Evolutionary conservation across 2,113 vertebrate species (phyloP), one percentile per base, ranked within the genome.

Genomic region (Parus major): DNA sequence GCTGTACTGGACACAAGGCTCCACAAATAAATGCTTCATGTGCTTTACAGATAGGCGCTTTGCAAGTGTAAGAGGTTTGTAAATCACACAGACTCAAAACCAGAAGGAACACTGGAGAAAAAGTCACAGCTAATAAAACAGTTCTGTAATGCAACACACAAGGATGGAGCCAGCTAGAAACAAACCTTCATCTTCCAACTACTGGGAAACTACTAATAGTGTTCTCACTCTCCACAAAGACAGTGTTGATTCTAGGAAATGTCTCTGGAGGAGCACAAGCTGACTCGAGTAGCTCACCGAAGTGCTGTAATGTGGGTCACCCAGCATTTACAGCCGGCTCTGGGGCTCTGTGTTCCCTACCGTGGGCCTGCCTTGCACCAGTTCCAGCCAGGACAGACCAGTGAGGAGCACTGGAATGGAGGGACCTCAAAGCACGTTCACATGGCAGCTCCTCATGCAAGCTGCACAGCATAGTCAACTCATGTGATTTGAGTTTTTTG

Each of bases 221-320:
- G 16, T 73, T 81, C 42, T 64, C 25, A 7, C 6, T 72, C 41
- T 36, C 52, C 1, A 28, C 27, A 41, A 47, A 84, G 59, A 25
- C 1, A 1, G 25, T 29, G 29, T 46, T 4, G 0, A 27, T 78
- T 68, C 27, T 73, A 83, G 79, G 39, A 78, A 65, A 39, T 29
- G 1, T 49, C 10, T 72, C 10, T 10, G 24, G 23, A 61, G 64
- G 14, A 64, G 4, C 24, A 9, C 2, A 24, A 47, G 35, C 50
- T 63, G 46, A 50, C 10, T 18, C 1, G 4, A 46, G 20, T 39
- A 61, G 33, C 47, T 57, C 4, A 35, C 79, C 4, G 13, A 27
- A 39, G 27, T 8, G 0, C 6, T 3, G 7, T 33, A 23, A 12
- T 0, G 0, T 9, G 15, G 39, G 47, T 46, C 12, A 61, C 15